Base-by-base conservation (phyloP, 2,888 invertebrate species). In the Cosmorhoe ocellata region DNA sequence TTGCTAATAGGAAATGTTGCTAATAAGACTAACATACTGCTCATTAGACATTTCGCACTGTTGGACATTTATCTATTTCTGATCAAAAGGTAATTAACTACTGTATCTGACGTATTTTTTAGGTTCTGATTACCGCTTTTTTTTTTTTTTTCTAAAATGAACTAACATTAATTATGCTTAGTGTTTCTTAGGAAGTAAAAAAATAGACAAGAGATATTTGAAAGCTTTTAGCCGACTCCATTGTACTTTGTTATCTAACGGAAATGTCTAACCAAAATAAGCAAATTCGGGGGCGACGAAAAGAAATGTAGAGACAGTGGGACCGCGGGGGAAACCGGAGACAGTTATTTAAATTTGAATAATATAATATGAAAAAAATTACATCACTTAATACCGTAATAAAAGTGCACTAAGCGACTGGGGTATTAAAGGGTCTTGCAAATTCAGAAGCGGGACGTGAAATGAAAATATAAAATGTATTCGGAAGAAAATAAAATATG, bases 261-360 rank as follows among this genome's bases (percentile, higher is more conserved):
- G 80, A 82, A 86, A 83, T 74, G 74, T 78, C 81, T 75, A 81
- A 83, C 82, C 79, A 81, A 84, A 85, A 83, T 82, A 87, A 81
- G 76, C 79, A 81, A 86, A 86, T 85, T 84, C 69, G 76, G 73
- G 84, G 83, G 85, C 81, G 84, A 77, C 77, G 80, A 81, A 85
- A 89, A 85, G 82, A 86, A 84, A 82, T 76, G 77, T 73, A 79
- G 71, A 76, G 79, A 80, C 79, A 82, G 76, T 78, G 77, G 80
- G 76, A 83, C 80, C 70, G 74, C 76, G 69, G 80, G 88, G 89
- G 89, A 85, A 86, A 88, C 84, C 81, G 84, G 86, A 91, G 91
- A 91, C 91, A 91, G 91, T 91, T 91, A 91, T 91, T 91, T 90
- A 91, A 91, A 91, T 91, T 91, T 91, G 88, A 91, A 91, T 91